Evolutionary conservation across 2,888 invertebrate genomes (phyloP).

Genomic region (Drosophila percnosoma): DNA sequence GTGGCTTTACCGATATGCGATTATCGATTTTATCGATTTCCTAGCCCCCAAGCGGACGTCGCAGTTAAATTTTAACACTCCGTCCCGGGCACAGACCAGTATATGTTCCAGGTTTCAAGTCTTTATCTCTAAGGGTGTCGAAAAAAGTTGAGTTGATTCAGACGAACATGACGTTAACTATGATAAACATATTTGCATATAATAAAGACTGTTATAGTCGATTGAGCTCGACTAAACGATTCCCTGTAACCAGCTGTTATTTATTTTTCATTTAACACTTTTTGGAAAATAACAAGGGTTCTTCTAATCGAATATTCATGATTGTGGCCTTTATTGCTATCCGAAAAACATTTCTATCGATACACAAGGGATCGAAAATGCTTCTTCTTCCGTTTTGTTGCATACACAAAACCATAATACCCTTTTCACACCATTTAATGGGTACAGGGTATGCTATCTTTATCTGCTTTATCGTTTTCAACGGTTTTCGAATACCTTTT

Average conservation of each 20-base stretch:
- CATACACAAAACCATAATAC: not conserved
- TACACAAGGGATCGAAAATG: not conserved
- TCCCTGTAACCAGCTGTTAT: not conserved
- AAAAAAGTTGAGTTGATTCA: not conserved
- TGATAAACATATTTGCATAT: not conserved
- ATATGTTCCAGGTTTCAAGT: not conserved
- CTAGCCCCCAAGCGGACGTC: not conserved
- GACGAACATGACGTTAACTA: constrained; percentile 12
- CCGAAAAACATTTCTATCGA: not conserved
- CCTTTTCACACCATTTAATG: not conserved
- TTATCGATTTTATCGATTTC: not conserved
- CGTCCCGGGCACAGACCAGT: too few species aligned
- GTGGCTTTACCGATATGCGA: not conserved
- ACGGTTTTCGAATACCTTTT: not conserved
- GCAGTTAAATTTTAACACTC: not conserved
- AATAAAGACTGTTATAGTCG: not conserved
- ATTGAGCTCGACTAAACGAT: not conserved
- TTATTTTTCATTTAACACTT: not conserved
- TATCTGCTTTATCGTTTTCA: not conserved
- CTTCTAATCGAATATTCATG: not conserved
- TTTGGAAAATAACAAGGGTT: not conserved
- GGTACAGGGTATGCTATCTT: not conserved
- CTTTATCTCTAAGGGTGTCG: not conserved
- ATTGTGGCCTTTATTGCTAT: not conserved
- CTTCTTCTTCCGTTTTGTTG: not conserved